Evolutionary conservation across 2,113 vertebrate genomes (phyloP).

Genomic region (Gallinago paraguaiae): DNA sequence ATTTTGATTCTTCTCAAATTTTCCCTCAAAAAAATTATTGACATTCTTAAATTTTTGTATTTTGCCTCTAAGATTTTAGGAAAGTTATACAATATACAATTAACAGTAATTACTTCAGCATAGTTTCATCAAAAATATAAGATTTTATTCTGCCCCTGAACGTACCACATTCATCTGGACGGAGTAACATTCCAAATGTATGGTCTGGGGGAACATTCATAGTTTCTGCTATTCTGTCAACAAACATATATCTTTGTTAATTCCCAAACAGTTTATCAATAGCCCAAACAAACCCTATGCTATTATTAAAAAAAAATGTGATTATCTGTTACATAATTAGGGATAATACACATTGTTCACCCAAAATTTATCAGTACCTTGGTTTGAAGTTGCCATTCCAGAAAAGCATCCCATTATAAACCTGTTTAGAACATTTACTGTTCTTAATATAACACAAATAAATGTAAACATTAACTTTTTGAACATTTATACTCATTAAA

Average conservation of each 20-base stretch:
- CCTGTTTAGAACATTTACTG: not conserved
- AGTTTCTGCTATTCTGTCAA: constrained; percentile 75
- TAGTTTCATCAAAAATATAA: not conserved
- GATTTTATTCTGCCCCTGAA: not conserved
- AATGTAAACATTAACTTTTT: not conserved
- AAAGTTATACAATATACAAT: not conserved
- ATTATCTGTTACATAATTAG: not conserved
- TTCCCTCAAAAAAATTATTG: not conserved
- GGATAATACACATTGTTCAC: not conserved
- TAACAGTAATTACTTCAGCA: not conserved
- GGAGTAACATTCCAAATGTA: constrained; percentile 68
- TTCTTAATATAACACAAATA: not conserved
- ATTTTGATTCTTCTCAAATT: not conserved
- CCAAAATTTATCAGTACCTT: not conserved
- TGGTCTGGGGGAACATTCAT: constrained; percentile 64
- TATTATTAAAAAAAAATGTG: not conserved
- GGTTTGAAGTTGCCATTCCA: not conserved
- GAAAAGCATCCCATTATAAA: not conserved
- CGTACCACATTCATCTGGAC: constrained; percentile 68
- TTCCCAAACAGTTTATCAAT: not conserved
- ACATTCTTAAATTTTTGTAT: not conserved
- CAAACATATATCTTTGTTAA: constrained; percentile 15
- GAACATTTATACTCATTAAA: not conserved
- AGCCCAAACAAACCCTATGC: not conserved
- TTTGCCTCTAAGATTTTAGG: not conserved